Evolutionary conservation across 2,113 vertebrate species (phyloP).

Genomic region (Plotosus lineatus): DNA sequence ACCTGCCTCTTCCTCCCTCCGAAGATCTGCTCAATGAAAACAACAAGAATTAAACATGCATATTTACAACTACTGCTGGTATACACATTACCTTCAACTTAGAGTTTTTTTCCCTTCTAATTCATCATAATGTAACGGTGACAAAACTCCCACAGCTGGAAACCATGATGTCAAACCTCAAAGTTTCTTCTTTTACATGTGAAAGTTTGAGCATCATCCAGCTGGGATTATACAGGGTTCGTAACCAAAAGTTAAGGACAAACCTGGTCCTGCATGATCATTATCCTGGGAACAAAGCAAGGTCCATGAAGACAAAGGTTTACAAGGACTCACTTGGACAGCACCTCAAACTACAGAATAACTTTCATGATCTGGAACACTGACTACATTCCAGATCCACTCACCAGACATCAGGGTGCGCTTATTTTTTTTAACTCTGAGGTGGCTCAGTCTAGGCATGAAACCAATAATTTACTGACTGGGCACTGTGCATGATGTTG

Average conservation of each 20-base stretch:
- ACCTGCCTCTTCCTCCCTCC: constrained; percentile 74
- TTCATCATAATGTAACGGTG: too few relatives aligned
- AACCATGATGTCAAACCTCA: too few relatives aligned
- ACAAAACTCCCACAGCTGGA: too few relatives aligned
- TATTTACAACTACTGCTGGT: not conserved
- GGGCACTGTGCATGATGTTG: not conserved
- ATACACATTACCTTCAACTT: not conserved
- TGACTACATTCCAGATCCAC: not conserved
- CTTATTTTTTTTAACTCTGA: not conserved
- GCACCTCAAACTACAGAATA: not conserved
- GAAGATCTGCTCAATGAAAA: constrained; percentile 74
- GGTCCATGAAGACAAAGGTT: not conserved
- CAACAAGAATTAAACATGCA: not conserved
- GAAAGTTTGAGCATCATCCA: too few relatives aligned
- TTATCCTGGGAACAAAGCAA: not conserved
- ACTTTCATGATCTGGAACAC: not conserved
- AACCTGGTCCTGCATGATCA: not conserved
- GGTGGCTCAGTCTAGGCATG: not conserved
- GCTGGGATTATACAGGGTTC: too few relatives aligned
- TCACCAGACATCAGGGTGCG: not conserved
- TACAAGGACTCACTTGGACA: not conserved
- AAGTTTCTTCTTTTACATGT: too few relatives aligned
- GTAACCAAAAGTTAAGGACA: too few relatives aligned
- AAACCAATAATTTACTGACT: not conserved
- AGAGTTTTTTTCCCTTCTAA: too few relatives aligned